Evolutionary conservation across 92 coral and sea anemone species (phyloP), one percentile per base, ranked within the genome.

Genomic region (Siderastrea siderea): DNA sequence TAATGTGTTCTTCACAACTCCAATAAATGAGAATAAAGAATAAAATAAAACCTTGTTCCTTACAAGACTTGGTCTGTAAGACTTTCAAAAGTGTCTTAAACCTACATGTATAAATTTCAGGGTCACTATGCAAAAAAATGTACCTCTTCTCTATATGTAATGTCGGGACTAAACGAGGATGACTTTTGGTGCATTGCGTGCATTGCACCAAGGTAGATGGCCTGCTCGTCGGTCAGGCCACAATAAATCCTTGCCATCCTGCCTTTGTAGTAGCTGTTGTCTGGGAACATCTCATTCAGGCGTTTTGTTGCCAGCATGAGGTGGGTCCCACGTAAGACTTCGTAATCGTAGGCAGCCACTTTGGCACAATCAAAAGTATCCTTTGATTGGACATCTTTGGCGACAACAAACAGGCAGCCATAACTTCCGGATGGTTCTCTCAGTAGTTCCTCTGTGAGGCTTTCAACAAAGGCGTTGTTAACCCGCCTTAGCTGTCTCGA

Each of bases 281-380:
- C 86, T 2, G 88, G 91, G 61, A 68, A 26, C 69, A 71, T 8
- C 0, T 19, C 50, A 46, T 69, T 59, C 1, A 87, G 89, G 16
- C 57, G 43, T 50, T 87, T 81, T 0, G 91, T 87, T 2, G 91
- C 89, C 13, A 87, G 16, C 61, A 61, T 54, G 0, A 70, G 62
- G 47, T 87, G 91, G 2, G 91, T 87, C 3, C 91, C 91, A 70
- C 91, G 87, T 43, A 87, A 47, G 9, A 87, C 88, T 54, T 59
- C 85, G 69, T 81, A 87, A 2, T 69, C 19, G 46, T 81, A 87
- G 8, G 43, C 50, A 38, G 55, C 67, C 52, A 4, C 57, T 52
- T 83, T 71, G 12, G 6, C 68, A 3, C 11, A 3, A 26, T 71
- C 70, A 49, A 83, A 83, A 16, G 2, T 12, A 3, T 83, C 63